Evolutionary conservation across 1,140 invertebrate genomes (phyloP).

Genomic region (Pollicipes pollicipes): DNA sequence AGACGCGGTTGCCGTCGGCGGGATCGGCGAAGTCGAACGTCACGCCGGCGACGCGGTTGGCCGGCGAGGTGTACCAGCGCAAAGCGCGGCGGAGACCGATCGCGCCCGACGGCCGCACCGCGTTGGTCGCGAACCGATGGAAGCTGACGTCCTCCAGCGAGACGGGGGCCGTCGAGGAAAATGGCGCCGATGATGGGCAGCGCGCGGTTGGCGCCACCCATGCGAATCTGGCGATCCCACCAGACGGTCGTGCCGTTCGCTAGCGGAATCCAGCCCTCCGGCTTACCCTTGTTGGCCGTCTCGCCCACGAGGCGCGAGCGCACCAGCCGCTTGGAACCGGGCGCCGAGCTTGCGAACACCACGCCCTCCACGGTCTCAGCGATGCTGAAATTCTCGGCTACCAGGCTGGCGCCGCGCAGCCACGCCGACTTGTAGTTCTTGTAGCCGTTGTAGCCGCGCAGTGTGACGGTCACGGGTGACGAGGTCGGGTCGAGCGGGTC

Average conservation of each 20-base stretch:
- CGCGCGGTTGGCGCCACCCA: background rate
- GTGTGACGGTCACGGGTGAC: background rate
- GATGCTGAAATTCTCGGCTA: background rate
- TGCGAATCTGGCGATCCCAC: background rate
- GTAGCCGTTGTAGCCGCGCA: background rate
- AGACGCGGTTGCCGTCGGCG: background rate
- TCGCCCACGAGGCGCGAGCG: background rate
- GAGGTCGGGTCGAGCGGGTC: background rate
- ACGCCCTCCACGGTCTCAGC: background rate
- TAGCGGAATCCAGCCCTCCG: background rate
- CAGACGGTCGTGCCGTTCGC: background rate
- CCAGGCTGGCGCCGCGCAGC: background rate
- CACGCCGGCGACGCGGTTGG: background rate
- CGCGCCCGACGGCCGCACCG: background rate
- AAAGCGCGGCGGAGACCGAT: background rate
- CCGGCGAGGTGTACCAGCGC: background rate
- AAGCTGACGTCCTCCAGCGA: background rate
- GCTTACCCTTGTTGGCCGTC: background rate
- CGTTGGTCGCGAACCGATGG: background rate
- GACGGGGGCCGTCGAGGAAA: too few species aligned
- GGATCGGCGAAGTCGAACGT: background rate
- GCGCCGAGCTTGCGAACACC: background rate
- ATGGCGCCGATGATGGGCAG: background rate
- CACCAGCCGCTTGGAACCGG: background rate
- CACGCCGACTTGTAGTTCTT: background rate